phyloP scores from a whole-genome alignment of 2,113 vertebrate genomes.

The Apaloderma vittatum region DNA sequence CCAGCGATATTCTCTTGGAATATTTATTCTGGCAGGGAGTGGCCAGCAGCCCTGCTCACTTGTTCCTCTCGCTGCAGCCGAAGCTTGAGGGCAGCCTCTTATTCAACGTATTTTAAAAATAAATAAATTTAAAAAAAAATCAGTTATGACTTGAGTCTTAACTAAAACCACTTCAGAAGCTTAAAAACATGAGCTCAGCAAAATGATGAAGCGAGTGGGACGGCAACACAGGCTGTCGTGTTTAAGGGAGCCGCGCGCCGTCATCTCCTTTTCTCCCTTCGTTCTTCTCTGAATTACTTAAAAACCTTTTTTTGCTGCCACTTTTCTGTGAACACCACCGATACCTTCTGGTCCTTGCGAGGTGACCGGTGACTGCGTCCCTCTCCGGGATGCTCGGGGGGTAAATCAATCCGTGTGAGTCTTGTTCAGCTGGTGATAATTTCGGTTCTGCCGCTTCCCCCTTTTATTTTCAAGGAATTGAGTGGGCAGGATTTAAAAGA shows the following conservation, averaged over 20 bases:
- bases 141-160: not conserved
- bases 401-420: not conserved
- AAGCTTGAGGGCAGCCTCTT: not conserved
- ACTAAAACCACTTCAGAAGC: not conserved
- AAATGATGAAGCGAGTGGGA: not conserved
- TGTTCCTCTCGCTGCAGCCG: not conserved
- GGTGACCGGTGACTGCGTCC: not conserved
- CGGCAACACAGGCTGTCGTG: accelerated
- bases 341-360: not conserved
- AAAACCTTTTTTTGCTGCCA: not conserved
- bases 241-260: not conserved
- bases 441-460: not conserved
- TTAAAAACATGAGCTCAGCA: not conserved
- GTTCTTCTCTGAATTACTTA: not conserved
- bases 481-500: not conserved
- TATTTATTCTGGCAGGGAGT: conserved; percentile 20
- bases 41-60: not conserved
- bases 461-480: not conserved
- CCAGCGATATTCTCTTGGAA: not conserved
- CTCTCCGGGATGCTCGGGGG: not conserved
- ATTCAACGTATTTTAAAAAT: not conserved
- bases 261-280: not conserved
- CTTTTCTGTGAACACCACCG: not conserved
- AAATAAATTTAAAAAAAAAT: not conserved
- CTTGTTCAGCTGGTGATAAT: not conserved